Base-by-base conservation (phyloP, 2,113 vertebrate species). In the Glareola pratincola region DNA sequence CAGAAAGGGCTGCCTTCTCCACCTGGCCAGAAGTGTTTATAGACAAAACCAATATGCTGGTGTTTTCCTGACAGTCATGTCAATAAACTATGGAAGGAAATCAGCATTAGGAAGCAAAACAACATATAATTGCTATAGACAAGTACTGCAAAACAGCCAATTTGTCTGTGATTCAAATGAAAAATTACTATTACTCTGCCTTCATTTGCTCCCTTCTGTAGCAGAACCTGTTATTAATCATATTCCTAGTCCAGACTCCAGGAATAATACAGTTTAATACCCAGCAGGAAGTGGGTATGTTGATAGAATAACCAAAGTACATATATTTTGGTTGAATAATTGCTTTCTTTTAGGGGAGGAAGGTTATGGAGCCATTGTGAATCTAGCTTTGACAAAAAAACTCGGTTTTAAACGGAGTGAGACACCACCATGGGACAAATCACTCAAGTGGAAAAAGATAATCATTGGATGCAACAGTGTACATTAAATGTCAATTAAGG, bases 71-170 rank as follows among this genome's bases (percentile, higher is more conserved):
- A 45, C 50, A 75, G 26, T 66, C 77, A 62, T 24, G 74, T 39
- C 96, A 94, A 97, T 92, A 89, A 85, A 24, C 71, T 67, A 62
- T 39, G 77, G 62, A 79, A 92, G 77, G 84, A 96, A 97, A 97
- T 92, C 89, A 85, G 62, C 66, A 92, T 92, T 63, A 95, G 86
- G 84, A 62, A 95, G 74, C 73, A 91, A 86, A 97, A 83, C 89
- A 94, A 91, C 86, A 80, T 87, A 34, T 97, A 96, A 97, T 96
- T 97, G 94, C 86, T 71, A 54, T 59, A 30, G 90, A 90, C 90
- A 7, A 94, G 78, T 96, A 95, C 95, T 97, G 89, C 93, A 92
- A 97, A 96, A 62, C 95, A 97, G 90, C 80, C 97, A 96, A 97
- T 97, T 97, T 97, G 80, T 71, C 74, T 77, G 84, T 9, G 84